These are phyloP conservation scores for Oryctes rhinoceros DNA, from an alignment of 1,140 invertebrate genomes.

Conservation along the genomic window DNA sequence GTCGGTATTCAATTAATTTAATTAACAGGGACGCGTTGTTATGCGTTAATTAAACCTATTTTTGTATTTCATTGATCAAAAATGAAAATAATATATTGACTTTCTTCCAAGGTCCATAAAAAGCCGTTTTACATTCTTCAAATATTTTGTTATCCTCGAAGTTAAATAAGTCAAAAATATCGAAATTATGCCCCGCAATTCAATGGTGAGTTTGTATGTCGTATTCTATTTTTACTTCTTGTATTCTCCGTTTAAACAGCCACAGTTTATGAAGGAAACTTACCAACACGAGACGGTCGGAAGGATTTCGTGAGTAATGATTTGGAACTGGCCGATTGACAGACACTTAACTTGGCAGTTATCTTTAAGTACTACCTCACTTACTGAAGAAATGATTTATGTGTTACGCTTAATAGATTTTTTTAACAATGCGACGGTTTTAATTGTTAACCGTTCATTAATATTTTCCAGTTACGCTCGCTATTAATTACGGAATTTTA, in stretches of 20 bases:
- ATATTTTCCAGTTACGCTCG: background rate
- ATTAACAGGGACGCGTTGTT: background rate
- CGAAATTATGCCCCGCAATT: background rate
- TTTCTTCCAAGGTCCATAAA: background rate
- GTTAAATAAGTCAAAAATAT: background rate
- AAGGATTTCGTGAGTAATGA: conserved; percentile 32
- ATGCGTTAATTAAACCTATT: background rate
- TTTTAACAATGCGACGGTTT: conserved; percentile 41
- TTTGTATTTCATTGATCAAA: background rate
- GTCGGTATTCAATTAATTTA: conserved; percentile 30
- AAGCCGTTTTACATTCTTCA: background rate
- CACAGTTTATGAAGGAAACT: background rate
- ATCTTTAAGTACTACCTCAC: conserved; percentile 44
- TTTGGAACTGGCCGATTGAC: conserved; percentile 43
- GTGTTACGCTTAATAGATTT: conserved; percentile 44
- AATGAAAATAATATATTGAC: background rate
- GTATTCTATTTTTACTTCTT: background rate
- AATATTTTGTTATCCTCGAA: conserved; percentile 2
- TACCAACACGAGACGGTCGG: conserved; percentile 6
- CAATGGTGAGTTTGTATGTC: background rate
- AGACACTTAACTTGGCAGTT: conserved; percentile 45
- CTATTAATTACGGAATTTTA: conserved; percentile 28
- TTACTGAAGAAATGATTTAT: conserved; percentile 44
- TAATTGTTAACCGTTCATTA: conserved; percentile 39
- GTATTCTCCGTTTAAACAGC: background rate